phyloP scores from a whole-genome alignment of 2,888 invertebrate species.

The Cremastinae sp. region DNA sequence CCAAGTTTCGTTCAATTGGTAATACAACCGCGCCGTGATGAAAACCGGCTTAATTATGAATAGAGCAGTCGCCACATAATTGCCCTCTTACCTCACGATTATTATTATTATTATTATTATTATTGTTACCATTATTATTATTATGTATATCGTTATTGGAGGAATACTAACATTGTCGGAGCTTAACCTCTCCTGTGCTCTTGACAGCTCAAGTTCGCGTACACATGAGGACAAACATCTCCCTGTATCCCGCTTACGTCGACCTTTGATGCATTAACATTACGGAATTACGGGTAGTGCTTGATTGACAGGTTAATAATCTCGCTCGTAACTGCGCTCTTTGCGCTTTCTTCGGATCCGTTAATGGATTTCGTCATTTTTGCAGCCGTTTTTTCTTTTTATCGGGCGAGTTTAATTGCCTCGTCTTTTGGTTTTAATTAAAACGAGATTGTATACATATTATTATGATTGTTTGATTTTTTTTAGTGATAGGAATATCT shows the following conservation, averaged over 20 bases:
- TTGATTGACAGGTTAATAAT: conserved; percentile 25
- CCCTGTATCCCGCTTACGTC: neutral
- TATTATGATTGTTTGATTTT: too few species aligned
- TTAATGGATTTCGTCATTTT: conserved; percentile 4
- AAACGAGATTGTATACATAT: too few species aligned
- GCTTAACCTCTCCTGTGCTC: conserved; percentile 36
- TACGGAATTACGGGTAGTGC: neutral
- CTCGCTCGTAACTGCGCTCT: neutral
- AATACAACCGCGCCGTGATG: conserved; percentile 53
- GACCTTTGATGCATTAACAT: neutral
- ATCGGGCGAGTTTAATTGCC: neutral
- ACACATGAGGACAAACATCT: conserved; percentile 41
- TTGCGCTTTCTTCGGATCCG: neutral
- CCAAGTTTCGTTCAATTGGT: conserved; percentile 59
- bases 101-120: too few species aligned
- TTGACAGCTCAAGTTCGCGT: conserved; percentile 30
- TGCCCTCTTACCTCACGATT: conserved; percentile 47
- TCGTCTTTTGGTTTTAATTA: too few species aligned
- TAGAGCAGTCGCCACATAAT: conserved; percentile 53
- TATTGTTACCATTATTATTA: too few species aligned
- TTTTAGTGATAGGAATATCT: too few species aligned
- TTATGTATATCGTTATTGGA: conserved; percentile 30
- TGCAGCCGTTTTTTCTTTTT: neutral
- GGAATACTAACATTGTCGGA: conserved; percentile 28
- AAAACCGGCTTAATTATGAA: conserved; percentile 59